These are phyloP conservation scores for Plodia interpunctella DNA, from an alignment of 1,140 invertebrate genomes.

Conservation along the genomic window DNA sequence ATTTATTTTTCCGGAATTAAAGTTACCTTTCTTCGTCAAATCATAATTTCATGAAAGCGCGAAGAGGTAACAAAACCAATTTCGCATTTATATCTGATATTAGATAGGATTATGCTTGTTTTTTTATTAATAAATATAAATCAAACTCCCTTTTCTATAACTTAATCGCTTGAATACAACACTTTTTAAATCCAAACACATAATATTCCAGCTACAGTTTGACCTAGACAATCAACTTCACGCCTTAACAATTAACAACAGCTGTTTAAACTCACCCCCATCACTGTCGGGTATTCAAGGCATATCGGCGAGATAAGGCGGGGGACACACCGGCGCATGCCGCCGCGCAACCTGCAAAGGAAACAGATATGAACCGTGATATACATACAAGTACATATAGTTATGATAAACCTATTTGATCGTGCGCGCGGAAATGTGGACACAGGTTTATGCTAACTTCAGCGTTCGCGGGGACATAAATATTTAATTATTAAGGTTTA, in stretches of 20 bases:
- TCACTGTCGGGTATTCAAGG: background rate
- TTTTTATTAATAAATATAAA: no score
- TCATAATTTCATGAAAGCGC: no score
- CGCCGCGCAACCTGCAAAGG: constrained; percentile 3
- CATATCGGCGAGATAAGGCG: constrained; percentile 4
- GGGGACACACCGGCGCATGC: background rate
- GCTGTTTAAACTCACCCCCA: background rate
- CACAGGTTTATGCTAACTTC: background rate
- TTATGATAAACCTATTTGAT: background rate
- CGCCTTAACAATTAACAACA: background rate
- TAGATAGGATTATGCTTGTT: no score
- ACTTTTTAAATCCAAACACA: background rate
- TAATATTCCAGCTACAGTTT: background rate
- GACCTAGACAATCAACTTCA: background rate
- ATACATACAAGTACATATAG: background rate
- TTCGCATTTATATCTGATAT: no score
- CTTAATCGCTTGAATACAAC: no score
- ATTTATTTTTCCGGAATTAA: no score
- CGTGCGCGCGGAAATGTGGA: background rate
- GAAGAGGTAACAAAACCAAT: no score
- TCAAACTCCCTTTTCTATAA: no score
- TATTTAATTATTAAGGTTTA: no score
- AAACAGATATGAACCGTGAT: constrained; percentile 2
- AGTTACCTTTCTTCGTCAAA: no score
- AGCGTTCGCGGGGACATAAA: no score